These are phyloP conservation scores for Bergia sp. DNA, from an alignment of 92 coral and sea anemone genomes.

Conservation along the genomic window DNA sequence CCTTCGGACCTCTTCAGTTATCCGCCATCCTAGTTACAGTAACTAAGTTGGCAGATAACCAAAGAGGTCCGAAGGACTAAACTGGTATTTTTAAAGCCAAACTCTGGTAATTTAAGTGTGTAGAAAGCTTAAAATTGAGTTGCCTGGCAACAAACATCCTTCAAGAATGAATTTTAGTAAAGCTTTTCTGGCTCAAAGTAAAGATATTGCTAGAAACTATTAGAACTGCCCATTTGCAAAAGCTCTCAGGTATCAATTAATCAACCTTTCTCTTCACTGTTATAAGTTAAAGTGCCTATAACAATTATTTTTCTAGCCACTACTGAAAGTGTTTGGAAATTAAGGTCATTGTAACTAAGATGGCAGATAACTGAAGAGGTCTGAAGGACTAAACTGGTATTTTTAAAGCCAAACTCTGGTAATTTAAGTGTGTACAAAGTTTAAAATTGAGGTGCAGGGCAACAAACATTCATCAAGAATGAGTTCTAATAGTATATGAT, in stretches of 20 bases:
- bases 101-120: no score
- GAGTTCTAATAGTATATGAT: no score
- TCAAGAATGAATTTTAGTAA: not conserved
- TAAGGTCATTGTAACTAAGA: not conserved
- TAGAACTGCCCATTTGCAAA: not conserved
- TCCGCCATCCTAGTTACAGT: no score
- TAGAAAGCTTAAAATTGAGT: no score
- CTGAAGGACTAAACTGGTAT: not conserved
- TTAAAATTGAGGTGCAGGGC: no score
- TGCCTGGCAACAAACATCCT: not conserved
- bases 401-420: no score
- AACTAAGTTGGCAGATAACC: no score
- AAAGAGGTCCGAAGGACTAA: no score
- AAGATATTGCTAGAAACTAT: not conserved
- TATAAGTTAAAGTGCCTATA: not conserved
- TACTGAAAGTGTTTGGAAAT: not conserved
- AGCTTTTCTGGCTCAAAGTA: conserved; percentile 1
- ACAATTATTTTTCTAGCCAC: not conserved
- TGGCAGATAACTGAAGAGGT: not conserved
- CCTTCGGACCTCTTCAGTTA: no score
- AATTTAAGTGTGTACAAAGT: no score
- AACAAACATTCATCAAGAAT: no score
- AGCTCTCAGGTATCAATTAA: not conserved
- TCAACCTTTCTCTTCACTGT: not conserved
- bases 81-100: no score